Percentiles rank a stretch among this genome's conserved stretches.
Evolutionary conservation across 1,140 invertebrate genomes (phyloP).

Genomic region (Drosophila subpulchrella): DNA sequence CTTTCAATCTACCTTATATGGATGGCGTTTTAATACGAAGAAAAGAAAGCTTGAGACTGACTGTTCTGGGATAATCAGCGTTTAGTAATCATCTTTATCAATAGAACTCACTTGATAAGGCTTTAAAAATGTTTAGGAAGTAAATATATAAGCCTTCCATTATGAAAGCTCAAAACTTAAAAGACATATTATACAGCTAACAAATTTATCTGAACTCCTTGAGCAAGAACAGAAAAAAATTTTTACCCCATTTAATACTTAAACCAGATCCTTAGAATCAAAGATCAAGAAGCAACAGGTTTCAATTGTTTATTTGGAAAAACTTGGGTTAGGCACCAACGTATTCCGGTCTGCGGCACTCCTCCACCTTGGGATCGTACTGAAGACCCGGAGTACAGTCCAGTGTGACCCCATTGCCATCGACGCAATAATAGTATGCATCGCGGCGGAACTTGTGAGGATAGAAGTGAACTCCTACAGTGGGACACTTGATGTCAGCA

Average conservation of each 20-base stretch:
- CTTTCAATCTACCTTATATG: too few species aligned
- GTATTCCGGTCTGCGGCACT: conserved; percentile 60
- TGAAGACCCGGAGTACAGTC: conserved; percentile 75
- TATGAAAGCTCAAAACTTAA: too few species aligned
- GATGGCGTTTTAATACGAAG: too few species aligned
- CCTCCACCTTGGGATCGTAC: conserved; percentile 54
- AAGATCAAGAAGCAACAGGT: background rate
- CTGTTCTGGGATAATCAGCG: too few species aligned
- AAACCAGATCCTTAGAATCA: background rate
- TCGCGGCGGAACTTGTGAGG: conserved; percentile 56
- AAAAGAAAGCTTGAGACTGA: too few species aligned
- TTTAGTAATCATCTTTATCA: too few species aligned
- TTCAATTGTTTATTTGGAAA: background rate
- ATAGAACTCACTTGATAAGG: too few species aligned
- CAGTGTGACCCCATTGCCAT: conserved; percentile 66
- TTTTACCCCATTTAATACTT: background rate
- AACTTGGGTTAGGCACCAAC: conserved; percentile 14
- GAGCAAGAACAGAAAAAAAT: too few species aligned
- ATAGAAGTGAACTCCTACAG: conserved; percentile 55
- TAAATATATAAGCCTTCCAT: too few species aligned
- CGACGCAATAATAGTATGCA: conserved; percentile 73
- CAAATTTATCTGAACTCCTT: too few species aligned
- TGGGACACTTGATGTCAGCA: conserved; percentile 70
- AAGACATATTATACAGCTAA: too few species aligned
- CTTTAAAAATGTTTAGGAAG: too few species aligned